Conservation (phyloP, 2,797 vertebrate species). For the Takifugu rubripes region DNA sequence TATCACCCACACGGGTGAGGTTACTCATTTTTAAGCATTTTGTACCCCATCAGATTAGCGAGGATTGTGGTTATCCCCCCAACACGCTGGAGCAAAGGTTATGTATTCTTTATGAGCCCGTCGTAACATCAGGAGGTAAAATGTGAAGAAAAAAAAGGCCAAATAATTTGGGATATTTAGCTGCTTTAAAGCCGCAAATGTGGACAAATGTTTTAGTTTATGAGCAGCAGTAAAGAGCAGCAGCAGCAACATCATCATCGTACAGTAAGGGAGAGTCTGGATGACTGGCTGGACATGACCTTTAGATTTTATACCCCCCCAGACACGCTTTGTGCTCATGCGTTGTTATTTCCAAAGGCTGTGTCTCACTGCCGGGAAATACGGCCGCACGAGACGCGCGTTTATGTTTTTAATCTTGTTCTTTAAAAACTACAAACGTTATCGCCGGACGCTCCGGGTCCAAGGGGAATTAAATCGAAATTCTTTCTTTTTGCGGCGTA, state of each 20-base stretch:
- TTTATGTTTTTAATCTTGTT: constrained; percentile 25
- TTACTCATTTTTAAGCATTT: constrained; percentile 57
- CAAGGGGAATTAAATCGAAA: neutral
- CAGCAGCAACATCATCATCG: constrained; percentile 3
- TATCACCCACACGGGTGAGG: constrained; percentile 44
- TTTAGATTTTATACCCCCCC: constrained; percentile 46
- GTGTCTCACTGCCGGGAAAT: constrained; percentile 20
- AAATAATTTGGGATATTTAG: constrained; percentile 66
- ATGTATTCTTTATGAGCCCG: constrained; percentile 71
- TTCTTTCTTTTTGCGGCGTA: constrained; percentile 11
- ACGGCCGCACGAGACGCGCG: constrained; percentile 4
- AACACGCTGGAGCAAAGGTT: constrained; percentile 52
- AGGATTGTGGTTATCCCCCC: constrained; percentile 50
- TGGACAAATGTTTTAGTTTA: constrained; percentile 60
- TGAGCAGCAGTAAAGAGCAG: constrained; percentile 40
- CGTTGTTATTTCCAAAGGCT: constrained; percentile 25
- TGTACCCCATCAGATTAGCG: constrained; percentile 56
- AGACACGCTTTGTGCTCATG: constrained; percentile 29
- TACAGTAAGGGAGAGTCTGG: constrained; percentile 1
- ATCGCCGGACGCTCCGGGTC: neutral
- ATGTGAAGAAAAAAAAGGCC: constrained; percentile 11
- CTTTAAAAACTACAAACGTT: constrained; percentile 5
- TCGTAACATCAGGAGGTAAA: constrained; percentile 61
- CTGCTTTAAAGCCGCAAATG: constrained; percentile 63
- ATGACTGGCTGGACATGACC: constrained; percentile 45